Percentiles rank a stretch among this genome's conserved stretches.
Conservation (phyloP, 2,113 vertebrate species). For the Anser cygnoides region DNA sequence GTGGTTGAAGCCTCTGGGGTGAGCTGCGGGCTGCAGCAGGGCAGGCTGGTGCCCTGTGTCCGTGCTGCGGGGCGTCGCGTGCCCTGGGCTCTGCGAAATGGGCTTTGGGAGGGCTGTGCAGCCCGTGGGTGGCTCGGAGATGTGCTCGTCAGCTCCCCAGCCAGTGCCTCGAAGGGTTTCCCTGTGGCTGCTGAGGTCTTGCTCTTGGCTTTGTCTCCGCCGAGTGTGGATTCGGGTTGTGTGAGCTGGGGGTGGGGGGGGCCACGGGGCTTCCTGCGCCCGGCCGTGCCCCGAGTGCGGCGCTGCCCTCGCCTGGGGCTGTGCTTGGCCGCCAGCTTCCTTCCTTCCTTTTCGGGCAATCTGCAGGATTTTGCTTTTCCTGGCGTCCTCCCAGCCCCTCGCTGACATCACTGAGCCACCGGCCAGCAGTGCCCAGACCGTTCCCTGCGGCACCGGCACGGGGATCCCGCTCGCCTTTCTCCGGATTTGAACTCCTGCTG, state of each 20-base stretch:
- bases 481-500: background rate
- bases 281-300: rapidly evolving
- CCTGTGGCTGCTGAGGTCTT: background rate
- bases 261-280: too few relatives aligned
- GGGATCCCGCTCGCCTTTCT: background rate
- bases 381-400: background rate
- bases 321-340: background rate
- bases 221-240: too few relatives aligned
- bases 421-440: background rate
- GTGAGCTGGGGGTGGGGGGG: too few relatives aligned
- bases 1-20: background rate
- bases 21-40: background rate
- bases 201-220: background rate
- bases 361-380: background rate
- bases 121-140: background rate
- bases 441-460: background rate
- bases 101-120: background rate
- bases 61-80: rapidly evolving
- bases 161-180: background rate
- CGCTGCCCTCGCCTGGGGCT: rapidly evolving
- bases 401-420: background rate
- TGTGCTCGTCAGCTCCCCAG: background rate
- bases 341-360: slow-evolving; percentile 31
- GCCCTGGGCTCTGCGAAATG: background rate
- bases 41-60: background rate